A percentile compares a stretch with the other conserved stretches of the same genome.
These are phyloP conservation scores for Aplodontia rufa DNA, from an alignment of 2,113 vertebrate genomes.

Conservation along the genomic window DNA sequence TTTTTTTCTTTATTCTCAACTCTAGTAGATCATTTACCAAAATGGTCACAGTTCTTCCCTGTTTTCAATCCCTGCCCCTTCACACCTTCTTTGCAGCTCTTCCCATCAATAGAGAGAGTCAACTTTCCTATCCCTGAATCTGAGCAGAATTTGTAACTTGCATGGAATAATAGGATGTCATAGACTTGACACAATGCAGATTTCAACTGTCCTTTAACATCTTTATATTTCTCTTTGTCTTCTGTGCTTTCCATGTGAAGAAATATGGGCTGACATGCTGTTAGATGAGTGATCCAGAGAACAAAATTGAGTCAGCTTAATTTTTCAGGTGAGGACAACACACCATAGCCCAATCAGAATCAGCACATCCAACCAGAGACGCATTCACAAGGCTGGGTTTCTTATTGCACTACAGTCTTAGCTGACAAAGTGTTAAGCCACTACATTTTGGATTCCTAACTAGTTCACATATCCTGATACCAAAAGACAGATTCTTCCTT, in stretches of 20 bases:
- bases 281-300: neutral
- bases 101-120: neutral
- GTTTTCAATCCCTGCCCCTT: neutral
- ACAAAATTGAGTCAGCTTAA: neutral
- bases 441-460: neutral
- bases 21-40: neutral
- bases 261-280: neutral
- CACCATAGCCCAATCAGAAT: rapidly evolving
- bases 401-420: neutral
- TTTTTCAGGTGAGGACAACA: neutral
- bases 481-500: neutral
- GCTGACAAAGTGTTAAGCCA: neutral
- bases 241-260: neutral
- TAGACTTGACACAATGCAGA: rapidly evolving
- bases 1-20: neutral
- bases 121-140: neutral
- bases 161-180: neutral
- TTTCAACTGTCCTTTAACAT: neutral
- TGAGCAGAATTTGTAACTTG: neutral
- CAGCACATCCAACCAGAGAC: neutral
- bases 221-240: neutral
- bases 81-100: neutral
- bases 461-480: neutral
- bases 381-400: neutral
- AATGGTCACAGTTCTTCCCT: neutral